Percentiles rank a stretch among this genome's conserved stretches.
Conservation (phyloP, 2,888 invertebrate species). For the Willowsia nigromaculata region DNA sequence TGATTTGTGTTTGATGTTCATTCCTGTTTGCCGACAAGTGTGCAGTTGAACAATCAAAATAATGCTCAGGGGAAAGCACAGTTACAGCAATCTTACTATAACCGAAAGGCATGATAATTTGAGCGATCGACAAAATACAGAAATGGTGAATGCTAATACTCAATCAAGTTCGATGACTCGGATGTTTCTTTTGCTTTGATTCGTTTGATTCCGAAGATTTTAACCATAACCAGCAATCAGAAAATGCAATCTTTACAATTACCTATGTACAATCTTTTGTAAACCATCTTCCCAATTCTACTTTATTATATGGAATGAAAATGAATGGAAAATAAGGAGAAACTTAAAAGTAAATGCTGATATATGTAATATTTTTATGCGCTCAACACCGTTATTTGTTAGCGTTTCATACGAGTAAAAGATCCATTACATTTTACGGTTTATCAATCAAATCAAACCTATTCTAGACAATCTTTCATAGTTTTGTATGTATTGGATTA, state of each 20-base stretch:
- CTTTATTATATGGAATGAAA: too few relatives aligned
- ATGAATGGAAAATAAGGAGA: too few relatives aligned
- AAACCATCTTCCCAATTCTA: too few relatives aligned
- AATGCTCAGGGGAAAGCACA: not conserved
- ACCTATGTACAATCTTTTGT: not conserved
- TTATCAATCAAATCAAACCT: too few relatives aligned
- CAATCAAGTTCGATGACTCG: conserved; percentile 53
- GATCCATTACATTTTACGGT: too few relatives aligned
- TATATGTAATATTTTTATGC: too few relatives aligned
- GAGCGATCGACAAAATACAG: not conserved
- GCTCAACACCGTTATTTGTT: too few relatives aligned
- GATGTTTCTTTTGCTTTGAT: not conserved
- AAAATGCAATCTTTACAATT: conserved; percentile 29
- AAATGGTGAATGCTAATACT: too few relatives aligned
- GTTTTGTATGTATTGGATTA: too few relatives aligned
- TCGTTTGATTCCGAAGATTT: conserved; percentile 6
- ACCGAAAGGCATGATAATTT: not conserved
- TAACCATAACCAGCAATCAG: conserved; percentile 29
- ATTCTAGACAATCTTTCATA: not conserved
- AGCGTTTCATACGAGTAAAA: too few relatives aligned
- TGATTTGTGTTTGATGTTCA: not conserved
- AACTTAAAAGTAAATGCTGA: too few relatives aligned
- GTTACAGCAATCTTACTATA: too few relatives aligned
- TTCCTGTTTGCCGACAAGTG: not conserved
- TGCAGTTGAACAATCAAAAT: not conserved